phyloP scores from a whole-genome alignment of 2,888 invertebrate species.

The Halictus ligatus region DNA sequence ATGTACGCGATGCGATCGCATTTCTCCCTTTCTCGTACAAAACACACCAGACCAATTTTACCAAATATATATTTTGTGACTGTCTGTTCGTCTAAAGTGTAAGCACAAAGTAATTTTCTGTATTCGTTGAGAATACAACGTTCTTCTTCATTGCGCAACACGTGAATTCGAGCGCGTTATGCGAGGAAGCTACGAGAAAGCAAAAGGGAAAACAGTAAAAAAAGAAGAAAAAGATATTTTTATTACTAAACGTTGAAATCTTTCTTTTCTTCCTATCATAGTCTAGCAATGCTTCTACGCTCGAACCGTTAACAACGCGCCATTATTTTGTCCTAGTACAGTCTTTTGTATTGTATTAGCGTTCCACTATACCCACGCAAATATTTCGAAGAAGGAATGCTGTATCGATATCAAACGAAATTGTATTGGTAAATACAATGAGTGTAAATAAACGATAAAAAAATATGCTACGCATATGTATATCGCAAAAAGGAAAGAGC shows the following conservation, averaged over 20 bases:
- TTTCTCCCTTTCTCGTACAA: slow-evolving; percentile 15
- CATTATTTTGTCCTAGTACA: slow-evolving; percentile 27
- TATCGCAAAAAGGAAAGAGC: slow-evolving; percentile 1
- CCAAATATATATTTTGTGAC: slow-evolving; percentile 59
- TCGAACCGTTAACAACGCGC: slow-evolving; percentile 3
- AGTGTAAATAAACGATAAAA: slow-evolving; percentile 11
- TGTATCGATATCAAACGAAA: slow-evolving; percentile 4
- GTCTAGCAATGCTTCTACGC: background rate
- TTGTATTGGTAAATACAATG: slow-evolving; percentile 19
- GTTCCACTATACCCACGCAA: background rate
- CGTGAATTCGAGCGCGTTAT: slow-evolving; percentile 10
- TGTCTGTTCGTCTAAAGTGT: slow-evolving; percentile 50
- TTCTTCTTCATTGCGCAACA: background rate
- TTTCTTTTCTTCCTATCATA: slow-evolving; percentile 12
- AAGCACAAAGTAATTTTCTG: slow-evolving; percentile 37
- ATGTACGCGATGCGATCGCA: background rate
- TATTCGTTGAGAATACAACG: slow-evolving; percentile 25
- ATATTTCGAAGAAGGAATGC: background rate
- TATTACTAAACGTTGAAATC: slow-evolving; percentile 17
- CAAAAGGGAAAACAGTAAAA: background rate
- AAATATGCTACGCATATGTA: slow-evolving; percentile 1
- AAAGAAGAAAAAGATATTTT: slow-evolving; percentile 33
- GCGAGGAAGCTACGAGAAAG: background rate
- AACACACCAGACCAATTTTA: slow-evolving; percentile 65
- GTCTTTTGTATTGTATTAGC: slow-evolving; percentile 9